phyloP scores from a whole-genome alignment of 2,797 vertebrate species.

The Tympanoctomys barrerae region DNA sequence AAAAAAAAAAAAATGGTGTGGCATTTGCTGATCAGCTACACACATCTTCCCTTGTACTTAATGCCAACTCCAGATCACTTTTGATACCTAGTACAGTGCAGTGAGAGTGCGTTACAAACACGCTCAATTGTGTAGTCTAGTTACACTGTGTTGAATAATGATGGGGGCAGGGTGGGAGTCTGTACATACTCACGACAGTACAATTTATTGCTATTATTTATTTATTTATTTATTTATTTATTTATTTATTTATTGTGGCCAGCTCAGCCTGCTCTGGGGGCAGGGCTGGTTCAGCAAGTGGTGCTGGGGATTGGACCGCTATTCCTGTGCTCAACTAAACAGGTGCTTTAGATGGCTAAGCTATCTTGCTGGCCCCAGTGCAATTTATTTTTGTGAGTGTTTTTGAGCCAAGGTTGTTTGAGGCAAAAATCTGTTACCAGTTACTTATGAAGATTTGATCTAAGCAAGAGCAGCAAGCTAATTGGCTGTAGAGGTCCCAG shows the following conservation, averaged over 20 bases:
- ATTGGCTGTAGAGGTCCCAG: not conserved
- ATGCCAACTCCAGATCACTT: not conserved
- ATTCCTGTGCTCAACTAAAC: too few relatives aligned
- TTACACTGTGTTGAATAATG: not conserved
- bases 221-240: too few relatives aligned
- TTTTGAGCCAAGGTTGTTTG: not conserved
- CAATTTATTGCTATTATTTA: too few relatives aligned
- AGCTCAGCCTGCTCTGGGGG: too few relatives aligned
- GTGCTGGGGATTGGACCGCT: too few relatives aligned
- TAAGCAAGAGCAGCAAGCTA: not conserved
- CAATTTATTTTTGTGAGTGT: not conserved
- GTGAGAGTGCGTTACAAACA: not conserved
- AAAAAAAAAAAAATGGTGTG: not conserved
- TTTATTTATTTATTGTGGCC: too few relatives aligned
- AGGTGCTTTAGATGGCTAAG: too few relatives aligned
- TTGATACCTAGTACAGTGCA: not conserved
- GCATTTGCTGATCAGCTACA: not conserved
- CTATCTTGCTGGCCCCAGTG: too few relatives aligned
- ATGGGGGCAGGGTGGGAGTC: not conserved
- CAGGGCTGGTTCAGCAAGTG: too few relatives aligned
- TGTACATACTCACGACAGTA: not conserved
- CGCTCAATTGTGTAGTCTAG: not conserved
- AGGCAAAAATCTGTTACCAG: not conserved
- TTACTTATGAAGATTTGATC: conserved; percentile 36
- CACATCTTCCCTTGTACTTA: not conserved